Percentiles rank a stretch among this genome's conserved stretches.
phyloP scores from a whole-genome alignment of 2,888 invertebrate genomes.

The Andrena trimmerana region DNA sequence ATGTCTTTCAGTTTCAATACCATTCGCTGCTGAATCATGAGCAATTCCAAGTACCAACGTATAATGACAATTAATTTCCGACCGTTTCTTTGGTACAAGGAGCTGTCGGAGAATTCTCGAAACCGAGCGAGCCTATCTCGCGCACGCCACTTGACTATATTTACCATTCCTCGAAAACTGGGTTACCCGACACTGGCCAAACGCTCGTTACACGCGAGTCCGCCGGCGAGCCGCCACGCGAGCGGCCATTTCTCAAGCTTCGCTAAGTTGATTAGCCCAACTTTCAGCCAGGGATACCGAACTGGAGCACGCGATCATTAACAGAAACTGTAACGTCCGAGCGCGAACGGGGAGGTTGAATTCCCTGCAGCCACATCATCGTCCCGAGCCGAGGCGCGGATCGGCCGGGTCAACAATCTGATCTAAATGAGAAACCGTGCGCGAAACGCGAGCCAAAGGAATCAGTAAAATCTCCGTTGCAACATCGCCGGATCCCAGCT shows the following conservation, averaged over 20 bases:
- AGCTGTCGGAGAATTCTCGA: background rate
- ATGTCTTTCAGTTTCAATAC: background rate
- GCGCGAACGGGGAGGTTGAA: background rate
- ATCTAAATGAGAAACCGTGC: slow-evolving; percentile 27
- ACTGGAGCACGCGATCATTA: slow-evolving; percentile 33
- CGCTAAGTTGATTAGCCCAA: slow-evolving; percentile 49
- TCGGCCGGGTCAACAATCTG: slow-evolving; percentile 27
- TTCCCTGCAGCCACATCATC: background rate
- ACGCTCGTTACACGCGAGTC: slow-evolving; percentile 27
- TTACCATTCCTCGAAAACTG: slow-evolving; percentile 57
- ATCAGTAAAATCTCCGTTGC: background rate
- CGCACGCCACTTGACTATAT: slow-evolving; percentile 53
- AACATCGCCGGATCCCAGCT: background rate
- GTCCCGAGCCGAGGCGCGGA: background rate
- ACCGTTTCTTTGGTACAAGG: background rate
- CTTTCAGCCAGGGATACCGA: slow-evolving; percentile 39
- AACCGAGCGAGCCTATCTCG: slow-evolving; percentile 12
- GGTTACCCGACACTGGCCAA: slow-evolving; percentile 58
- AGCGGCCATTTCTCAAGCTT: slow-evolving; percentile 49
- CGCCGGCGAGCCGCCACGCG: background rate
- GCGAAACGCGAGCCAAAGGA: slow-evolving; percentile 3
- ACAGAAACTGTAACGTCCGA: background rate
- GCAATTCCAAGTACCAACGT: background rate
- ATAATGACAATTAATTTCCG: background rate
- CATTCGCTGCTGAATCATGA: background rate